Evolutionary conservation across 1,140 invertebrate genomes (phyloP).

Genomic region (Zaprionus africanus): DNA sequence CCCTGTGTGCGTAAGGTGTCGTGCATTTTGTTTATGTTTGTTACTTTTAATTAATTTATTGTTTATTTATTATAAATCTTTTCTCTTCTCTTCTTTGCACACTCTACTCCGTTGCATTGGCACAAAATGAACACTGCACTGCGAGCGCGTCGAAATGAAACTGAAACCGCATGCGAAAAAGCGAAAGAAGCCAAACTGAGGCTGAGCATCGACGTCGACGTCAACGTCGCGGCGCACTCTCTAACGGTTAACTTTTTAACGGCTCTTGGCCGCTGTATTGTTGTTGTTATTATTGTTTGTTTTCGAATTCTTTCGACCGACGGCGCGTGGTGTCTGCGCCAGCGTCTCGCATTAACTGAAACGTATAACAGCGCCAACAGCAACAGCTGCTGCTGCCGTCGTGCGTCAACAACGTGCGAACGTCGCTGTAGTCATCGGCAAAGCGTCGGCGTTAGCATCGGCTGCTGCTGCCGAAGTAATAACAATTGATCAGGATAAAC

Average conservation of each 20-base stretch:
- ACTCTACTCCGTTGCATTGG: neutral
- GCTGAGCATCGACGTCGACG: neutral
- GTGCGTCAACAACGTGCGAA: slow-evolving; percentile 12
- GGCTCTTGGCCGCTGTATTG: slow-evolving; percentile 24
- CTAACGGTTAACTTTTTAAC: slow-evolving; percentile 27
- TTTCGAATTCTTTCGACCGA: slow-evolving; percentile 6
- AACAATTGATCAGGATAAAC: neutral
- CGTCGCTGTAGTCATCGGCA: neutral
- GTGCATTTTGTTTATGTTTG: slow-evolving; percentile 15
- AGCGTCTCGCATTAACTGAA: slow-evolving; percentile 55
- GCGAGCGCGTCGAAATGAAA: slow-evolving; percentile 8
- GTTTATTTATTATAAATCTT: neutral
- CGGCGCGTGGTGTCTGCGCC: slow-evolving; percentile 25
- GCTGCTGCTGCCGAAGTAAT: neutral
- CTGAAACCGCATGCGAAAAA: slow-evolving; percentile 6
- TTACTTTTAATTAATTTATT: neutral
- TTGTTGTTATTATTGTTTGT: slow-evolving; percentile 17
- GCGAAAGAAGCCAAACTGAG: slow-evolving; percentile 2
- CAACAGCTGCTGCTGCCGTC: neutral
- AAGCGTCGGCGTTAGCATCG: no score
- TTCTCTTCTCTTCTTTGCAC: neutral
- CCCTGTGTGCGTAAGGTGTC: neutral
- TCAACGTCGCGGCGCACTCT: neutral
- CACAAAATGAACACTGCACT: neutral
- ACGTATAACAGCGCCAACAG: slow-evolving; percentile 19